These are phyloP conservation scores for Apostichopus leukothele DNA, from an alignment of 53 echinoderm and acorn worm genomes.

Conservation along the genomic window DNA sequence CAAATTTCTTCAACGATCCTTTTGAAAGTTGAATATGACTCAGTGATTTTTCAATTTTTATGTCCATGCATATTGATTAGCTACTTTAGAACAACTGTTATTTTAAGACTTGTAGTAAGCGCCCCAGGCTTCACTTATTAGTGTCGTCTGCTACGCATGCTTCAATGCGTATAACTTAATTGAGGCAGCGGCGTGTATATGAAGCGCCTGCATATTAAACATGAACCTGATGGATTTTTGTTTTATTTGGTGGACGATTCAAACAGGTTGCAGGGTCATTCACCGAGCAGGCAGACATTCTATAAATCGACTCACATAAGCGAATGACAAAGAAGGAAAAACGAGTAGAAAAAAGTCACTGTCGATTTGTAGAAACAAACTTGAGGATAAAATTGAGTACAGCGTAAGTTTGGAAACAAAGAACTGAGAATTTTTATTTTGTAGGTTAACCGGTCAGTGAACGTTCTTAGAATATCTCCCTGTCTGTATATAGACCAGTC, in stretches of 20 bases:
- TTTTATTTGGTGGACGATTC: background rate
- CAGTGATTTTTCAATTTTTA: slow-evolving; percentile 40
- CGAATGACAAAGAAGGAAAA: background rate
- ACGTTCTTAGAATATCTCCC: background rate
- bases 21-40: slow-evolving; percentile 29
- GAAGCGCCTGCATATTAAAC: background rate
- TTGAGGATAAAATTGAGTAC: slow-evolving; percentile 11
- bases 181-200: background rate
- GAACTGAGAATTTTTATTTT: background rate
- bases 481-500: no score
- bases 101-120: background rate
- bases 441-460: slow-evolving; percentile 31
- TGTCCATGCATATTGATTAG: slow-evolving; percentile 38
- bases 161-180: slow-evolving; percentile 14
- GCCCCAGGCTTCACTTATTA: slow-evolving; percentile 1
- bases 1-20: background rate
- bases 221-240: background rate
- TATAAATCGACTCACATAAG: background rate
- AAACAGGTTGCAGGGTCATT: slow-evolving; percentile 46
- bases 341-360: background rate
- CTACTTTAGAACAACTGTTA: slow-evolving; percentile 27
- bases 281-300: slow-evolving; percentile 35
- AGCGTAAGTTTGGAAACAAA: slow-evolving; percentile 9
- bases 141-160: slow-evolving; percentile 11
- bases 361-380: slow-evolving; percentile 1